Conservation (phyloP, 2,797 vertebrate species). For the Poeciliopsis presidionis region DNA sequence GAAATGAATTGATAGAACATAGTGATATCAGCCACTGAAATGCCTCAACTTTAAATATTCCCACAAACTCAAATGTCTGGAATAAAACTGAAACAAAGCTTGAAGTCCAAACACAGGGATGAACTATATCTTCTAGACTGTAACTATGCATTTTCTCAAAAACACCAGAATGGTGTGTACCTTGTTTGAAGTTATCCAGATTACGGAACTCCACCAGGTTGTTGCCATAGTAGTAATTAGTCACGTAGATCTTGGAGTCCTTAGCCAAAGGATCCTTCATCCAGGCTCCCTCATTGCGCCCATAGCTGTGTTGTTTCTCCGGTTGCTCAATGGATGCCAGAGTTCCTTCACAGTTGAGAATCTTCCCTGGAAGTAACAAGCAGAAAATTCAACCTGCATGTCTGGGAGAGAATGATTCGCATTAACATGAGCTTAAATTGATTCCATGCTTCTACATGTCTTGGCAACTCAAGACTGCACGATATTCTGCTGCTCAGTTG, state of each 20-base stretch:
- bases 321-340: slow-evolving; percentile 89
- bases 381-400: slow-evolving; percentile 4
- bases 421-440: slow-evolving; percentile 13
- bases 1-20: neutral
- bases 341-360: slow-evolving; percentile 91
- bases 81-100: neutral
- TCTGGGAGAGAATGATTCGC: slow-evolving; percentile 8
- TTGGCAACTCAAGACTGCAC: neutral
- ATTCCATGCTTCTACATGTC: slow-evolving; percentile 27
- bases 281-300: slow-evolving; percentile 97
- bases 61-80: neutral
- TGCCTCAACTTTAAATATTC: neutral
- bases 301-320: slow-evolving; percentile 92
- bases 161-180: slow-evolving; percentile 64
- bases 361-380: slow-evolving; percentile 72
- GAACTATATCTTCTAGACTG: neutral
- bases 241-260: slow-evolving; percentile 93
- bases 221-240: slow-evolving; percentile 98
- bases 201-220: slow-evolving; percentile 96
- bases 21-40: neutral
- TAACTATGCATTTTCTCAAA: neutral
- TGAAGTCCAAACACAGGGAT: neutral
- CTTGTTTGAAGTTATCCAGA: slow-evolving; percentile 98
- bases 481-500: slow-evolving; percentile 16
- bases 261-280: slow-evolving; percentile 94